phyloP scores from a whole-genome alignment of 2,888 invertebrate species.

The Bombyx huttoni region DNA sequence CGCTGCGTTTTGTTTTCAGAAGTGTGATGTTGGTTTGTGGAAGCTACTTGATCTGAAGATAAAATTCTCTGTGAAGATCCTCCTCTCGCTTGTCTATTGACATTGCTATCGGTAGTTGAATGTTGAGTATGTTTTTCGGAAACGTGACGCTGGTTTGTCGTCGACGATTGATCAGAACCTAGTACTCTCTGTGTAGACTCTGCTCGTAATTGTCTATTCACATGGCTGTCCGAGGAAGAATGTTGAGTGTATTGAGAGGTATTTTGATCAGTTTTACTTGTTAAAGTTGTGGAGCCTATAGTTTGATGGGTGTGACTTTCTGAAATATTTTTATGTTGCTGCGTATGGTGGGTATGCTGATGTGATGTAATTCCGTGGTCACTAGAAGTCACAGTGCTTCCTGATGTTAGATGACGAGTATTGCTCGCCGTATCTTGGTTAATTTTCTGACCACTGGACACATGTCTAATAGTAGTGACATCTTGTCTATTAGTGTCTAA shows the following conservation, averaged over 20 bases:
- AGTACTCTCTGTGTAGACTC: constrained; percentile 30
- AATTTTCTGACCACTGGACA: constrained; percentile 20
- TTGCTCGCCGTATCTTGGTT: constrained; percentile 24
- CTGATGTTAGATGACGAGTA: constrained; percentile 18
- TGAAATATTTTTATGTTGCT: constrained; percentile 13
- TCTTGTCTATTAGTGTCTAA: constrained; percentile 19
- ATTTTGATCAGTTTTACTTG: constrained; percentile 22
- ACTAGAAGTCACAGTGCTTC: constrained; percentile 20
- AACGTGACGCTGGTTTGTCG: constrained; percentile 13
- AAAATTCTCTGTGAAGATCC: constrained; percentile 30
- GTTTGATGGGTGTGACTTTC: constrained; percentile 20
- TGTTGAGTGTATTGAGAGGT: constrained; percentile 27
- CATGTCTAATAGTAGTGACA: constrained; percentile 16
- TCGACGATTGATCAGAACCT: constrained; percentile 26
- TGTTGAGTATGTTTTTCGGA: constrained; percentile 20
- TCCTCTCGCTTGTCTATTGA: constrained; percentile 17
- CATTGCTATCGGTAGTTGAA: constrained; percentile 9
- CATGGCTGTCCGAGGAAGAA: constrained; percentile 9
- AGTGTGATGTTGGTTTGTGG: constrained; percentile 13
- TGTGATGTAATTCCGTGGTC: constrained; percentile 12
- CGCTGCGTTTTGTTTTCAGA: constrained; percentile 18
- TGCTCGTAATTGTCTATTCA: constrained; percentile 17
- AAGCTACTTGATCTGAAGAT: constrained; percentile 26
- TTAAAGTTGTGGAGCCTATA: constrained; percentile 14
- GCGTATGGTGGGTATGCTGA: constrained; percentile 16